Evolutionary conservation across 2,113 vertebrate species (phyloP).

Genomic region (Rhagologus leucostigma): DNA sequence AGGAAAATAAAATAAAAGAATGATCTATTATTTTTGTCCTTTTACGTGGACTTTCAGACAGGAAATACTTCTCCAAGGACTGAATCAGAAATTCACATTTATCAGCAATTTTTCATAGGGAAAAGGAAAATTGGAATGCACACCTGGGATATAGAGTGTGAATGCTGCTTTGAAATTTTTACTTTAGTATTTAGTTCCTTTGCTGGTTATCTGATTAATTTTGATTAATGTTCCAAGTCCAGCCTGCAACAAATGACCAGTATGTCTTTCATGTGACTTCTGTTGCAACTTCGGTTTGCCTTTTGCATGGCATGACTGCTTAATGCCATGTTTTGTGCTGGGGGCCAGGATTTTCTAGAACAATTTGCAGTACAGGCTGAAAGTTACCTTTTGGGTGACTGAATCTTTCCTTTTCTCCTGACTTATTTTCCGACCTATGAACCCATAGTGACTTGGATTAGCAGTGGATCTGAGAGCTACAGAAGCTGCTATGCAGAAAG

Average conservation of each 20-base stretch:
- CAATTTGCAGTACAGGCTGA: neutral
- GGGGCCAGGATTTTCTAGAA: neutral
- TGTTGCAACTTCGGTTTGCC: neutral
- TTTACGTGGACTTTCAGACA: neutral
- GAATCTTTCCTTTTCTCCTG: neutral
- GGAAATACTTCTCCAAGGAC: neutral
- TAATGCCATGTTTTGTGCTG: neutral
- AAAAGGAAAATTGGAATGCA: neutral
- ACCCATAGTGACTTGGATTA: neutral
- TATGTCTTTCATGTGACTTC: neutral
- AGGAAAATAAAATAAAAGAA: neutral
- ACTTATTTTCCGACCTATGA: neutral
- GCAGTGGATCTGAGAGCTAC: neutral
- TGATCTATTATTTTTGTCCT: neutral
- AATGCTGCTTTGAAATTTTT: neutral
- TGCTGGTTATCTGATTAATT: neutral
- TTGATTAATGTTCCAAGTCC: neutral
- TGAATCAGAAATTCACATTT: neutral
- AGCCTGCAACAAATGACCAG: neutral
- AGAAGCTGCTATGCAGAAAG: neutral
- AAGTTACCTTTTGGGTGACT: neutral
- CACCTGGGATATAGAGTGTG: neutral
- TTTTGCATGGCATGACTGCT: neutral
- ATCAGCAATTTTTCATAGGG: neutral
- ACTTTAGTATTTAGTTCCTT: neutral